Base-by-base conservation (phyloP, 1,140 invertebrate species). In the Panagrolaimus sp. region DNA sequence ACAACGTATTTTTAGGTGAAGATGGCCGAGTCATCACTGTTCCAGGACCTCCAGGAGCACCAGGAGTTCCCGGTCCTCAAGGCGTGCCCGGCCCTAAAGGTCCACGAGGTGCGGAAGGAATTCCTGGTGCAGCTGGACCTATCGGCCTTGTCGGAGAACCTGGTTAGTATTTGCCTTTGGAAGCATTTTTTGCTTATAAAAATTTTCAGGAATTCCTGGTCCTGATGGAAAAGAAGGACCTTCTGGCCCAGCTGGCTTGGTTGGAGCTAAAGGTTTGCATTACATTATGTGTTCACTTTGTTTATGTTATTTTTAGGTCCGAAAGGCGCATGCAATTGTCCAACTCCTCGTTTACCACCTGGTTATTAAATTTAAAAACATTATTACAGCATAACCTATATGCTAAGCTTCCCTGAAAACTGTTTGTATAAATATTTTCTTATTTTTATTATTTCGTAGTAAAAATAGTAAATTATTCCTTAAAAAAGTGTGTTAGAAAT, bases 341-440 rank as follows among this genome's bases (percentile, higher is more conserved):
- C 63, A 2, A 17, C 12, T 8, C 63, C 63, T 1, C 17, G 63
- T 24, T 12, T 64, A 43, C 63, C 63, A 24, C 63, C 63, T 17
- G 63, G 63, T 0, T 64, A 64, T 64, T 64, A 64, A 64, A 38
- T n/a, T n/a, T n/a, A n/a, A n/a, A n/a, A n/a, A n/a, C n/a, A n/a
- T n/a, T n/a, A n/a, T n/a, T n/a, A n/a, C n/a, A n/a, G n/a, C n/a
- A n/a, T n/a, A n/a, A n/a, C n/a, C n/a, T n/a, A n/a, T n/a, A n/a
- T n/a, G n/a, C n/a, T n/a, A n/a, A n/a, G n/a, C n/a, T n/a, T n/a
- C n/a, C n/a, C n/a, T n/a, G n/a, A n/a, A n/a, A n/a, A n/a, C n/a
- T n/a, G n/a, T n/a, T n/a, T n/a, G n/a, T n/a, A n/a, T n/a, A n/a
- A n/a, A n/a, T n/a, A n/a, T n/a, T n/a, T n/a, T n/a, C n/a, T n/a